Evolutionary conservation across 2,888 invertebrate genomes (phyloP).

Genomic region (Blastobasis adustella): DNA sequence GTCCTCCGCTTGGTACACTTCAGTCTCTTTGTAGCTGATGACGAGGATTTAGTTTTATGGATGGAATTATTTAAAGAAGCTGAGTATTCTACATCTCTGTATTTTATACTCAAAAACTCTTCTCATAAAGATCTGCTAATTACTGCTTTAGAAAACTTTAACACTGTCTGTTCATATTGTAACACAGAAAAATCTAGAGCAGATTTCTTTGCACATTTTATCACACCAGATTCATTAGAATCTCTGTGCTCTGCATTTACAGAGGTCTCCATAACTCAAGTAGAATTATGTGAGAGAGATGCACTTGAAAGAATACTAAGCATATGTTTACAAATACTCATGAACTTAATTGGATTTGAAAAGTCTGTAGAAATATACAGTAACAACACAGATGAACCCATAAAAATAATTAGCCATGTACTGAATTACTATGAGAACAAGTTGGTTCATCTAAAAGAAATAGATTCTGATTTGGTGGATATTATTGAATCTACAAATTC

Average conservation of each 20-base stretch:
- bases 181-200: constrained; percentile 38
- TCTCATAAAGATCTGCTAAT: constrained; percentile 76
- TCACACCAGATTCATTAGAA: constrained; percentile 41
- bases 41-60: constrained; percentile 57
- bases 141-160: constrained; percentile 75
- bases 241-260: constrained; percentile 43
- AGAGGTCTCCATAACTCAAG: constrained; percentile 42
- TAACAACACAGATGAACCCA: constrained; percentile 32
- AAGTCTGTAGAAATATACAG: constrained; percentile 40
- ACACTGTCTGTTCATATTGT: constrained; percentile 67
- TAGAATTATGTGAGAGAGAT: constrained; percentile 35
- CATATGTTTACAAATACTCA: constrained; percentile 48
- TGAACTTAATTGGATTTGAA: constrained; percentile 53
- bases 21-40: constrained; percentile 58
- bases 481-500: constrained; percentile 48
- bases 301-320: constrained; percentile 51
- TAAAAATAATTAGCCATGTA: constrained; percentile 41
- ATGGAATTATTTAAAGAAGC: constrained; percentile 60
- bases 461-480: constrained; percentile 52
- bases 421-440: constrained; percentile 52
- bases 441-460: constrained; percentile 33
- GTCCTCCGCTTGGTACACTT: constrained; percentile 79
- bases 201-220: constrained; percentile 50
- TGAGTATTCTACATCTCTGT: constrained; percentile 74
- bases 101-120: constrained; percentile 84